A percentile compares a stretch with the other conserved stretches of the same genome.
phyloP scores from a whole-genome alignment of 1,140 invertebrate species.

The Zophobas morio region DNA sequence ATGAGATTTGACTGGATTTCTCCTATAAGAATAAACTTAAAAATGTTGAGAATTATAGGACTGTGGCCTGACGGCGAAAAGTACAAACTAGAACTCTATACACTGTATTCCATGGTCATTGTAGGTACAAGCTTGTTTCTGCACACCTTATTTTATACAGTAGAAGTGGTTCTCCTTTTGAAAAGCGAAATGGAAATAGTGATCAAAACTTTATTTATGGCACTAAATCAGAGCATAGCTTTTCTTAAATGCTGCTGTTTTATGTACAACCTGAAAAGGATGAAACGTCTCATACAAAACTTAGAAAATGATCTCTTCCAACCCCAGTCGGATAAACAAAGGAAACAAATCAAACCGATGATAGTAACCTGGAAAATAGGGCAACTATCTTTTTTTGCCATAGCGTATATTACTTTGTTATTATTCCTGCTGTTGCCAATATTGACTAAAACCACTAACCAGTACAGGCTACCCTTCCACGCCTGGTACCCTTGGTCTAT shows the following conservation, averaged over 20 bases:
- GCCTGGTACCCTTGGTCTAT: constrained; percentile 6
- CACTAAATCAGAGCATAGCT: no score
- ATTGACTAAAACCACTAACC: neutral
- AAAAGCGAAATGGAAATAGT: no score
- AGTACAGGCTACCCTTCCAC: neutral
- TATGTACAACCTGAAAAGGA: no score
- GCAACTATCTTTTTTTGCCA: neutral
- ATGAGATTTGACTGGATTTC: neutral
- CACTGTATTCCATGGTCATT: neutral
- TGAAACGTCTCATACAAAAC: no score
- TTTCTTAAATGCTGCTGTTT: no score
- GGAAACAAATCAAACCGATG: no score
- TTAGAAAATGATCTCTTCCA: no score
- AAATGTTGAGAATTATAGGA: neutral
- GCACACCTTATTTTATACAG: neutral
- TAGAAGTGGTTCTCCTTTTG: neutral
- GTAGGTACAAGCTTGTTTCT: neutral
- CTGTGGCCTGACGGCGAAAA: neutral
- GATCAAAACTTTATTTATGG: no score
- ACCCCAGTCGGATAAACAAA: no score
- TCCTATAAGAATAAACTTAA: neutral
- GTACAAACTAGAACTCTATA: neutral
- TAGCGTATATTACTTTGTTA: neutral
- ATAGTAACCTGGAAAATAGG: neutral
- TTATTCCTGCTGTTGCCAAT: neutral